Evolutionary conservation across 2,888 invertebrate species (phyloP), one percentile per base, ranked within the genome.

Genomic region (Ernsta delagoae): DNA sequence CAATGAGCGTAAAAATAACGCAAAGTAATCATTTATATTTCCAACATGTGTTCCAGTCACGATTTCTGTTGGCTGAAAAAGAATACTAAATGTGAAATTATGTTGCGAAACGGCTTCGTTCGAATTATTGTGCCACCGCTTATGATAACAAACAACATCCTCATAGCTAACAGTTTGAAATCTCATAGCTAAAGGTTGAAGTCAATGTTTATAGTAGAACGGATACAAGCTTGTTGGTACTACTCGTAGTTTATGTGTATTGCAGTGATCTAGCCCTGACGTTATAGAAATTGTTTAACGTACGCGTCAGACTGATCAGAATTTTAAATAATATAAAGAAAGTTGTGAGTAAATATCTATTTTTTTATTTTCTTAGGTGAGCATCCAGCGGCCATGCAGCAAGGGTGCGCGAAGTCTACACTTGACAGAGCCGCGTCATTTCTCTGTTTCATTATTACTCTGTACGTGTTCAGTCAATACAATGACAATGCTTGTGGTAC

Each of bases 341-440:
- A n/a, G n/a, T n/a, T n/a, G n/a, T n/a, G n/a, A n/a, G n/a, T n/a
- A n/a, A n/a, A n/a, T n/a, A n/a, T n/a, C n/a, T n/a, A n/a, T n/a
- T 36, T 36, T 0, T 36, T 36, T 36, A 36, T 70, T 24, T 62
- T 36, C 48, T 1, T 78, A 93, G 92, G 92, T 75, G 92, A 93
- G 73, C 91, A 92, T 70, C 93, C 93, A 7, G 93, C 93, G 5
- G 93, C 93, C 0, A 93, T 93, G 93, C 93, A 93, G 73, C 93
- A 93, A 72, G 92, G 93, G 54, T 88, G 90, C 71, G 90, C 91
- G 5, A 90, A 85, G 75, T 90, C 90, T 6, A 81, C 87, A 4
- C 73, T 91, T 61, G 89, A 92, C 72, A 83, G 83, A 73, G 78
- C 85, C 48, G 82, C 86, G 1, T 84, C 83, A 31, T 75, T 89